phyloP scores from a whole-genome alignment of 92 coral and sea anemone genomes.

The Parazoanthus swiftii region DNA sequence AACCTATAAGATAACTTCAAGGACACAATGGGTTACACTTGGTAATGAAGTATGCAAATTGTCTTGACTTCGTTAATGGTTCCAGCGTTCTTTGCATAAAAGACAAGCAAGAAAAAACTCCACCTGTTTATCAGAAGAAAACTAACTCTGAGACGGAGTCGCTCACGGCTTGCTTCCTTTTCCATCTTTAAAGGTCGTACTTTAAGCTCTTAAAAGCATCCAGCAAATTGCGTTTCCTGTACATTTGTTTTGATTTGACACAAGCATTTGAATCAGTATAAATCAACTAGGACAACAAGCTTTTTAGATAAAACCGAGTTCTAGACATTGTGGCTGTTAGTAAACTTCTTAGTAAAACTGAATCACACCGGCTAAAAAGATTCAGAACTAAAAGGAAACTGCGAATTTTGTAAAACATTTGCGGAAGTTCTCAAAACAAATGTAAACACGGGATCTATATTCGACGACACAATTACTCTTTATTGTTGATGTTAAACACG shows the following conservation, averaged over 20 bases:
- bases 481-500: background rate
- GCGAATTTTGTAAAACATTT: background rate
- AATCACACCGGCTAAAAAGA: background rate
- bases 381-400: background rate
- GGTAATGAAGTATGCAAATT: slow-evolving; percentile 14
- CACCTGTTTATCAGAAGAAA: background rate
- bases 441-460: slow-evolving; percentile 13
- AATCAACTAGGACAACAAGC: background rate
- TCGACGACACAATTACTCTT: slow-evolving; percentile 5
- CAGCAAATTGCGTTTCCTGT: background rate
- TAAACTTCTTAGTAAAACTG: background rate
- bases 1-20: slow-evolving; percentile 1
- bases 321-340: background rate
- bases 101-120: background rate
- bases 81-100: background rate
- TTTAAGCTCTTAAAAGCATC: background rate
- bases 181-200: background rate
- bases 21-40: slow-evolving; percentile 33
- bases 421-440: background rate
- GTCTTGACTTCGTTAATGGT: background rate
- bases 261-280: slow-evolving; percentile 8
- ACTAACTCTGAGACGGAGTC: background rate
- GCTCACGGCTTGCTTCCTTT: background rate
- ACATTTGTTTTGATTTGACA: slow-evolving; percentile 13
- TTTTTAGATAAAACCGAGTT: no score